Evolutionary conservation across 2,797 vertebrate species (phyloP).

Genomic region (Chelon auratus): DNA sequence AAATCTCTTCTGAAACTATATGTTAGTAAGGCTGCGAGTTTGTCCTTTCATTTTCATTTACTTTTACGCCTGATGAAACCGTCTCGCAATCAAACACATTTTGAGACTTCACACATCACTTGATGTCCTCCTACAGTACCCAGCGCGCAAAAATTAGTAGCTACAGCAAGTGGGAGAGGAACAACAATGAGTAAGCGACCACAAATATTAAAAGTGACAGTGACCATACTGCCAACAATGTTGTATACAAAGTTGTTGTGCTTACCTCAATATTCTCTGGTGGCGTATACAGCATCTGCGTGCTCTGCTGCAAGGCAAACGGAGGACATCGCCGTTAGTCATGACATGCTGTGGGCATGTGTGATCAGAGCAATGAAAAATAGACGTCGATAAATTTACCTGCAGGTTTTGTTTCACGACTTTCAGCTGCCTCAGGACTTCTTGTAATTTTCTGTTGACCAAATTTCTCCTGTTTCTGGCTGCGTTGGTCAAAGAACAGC

Average conservation of each 20-base stretch:
- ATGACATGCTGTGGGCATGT: background rate
- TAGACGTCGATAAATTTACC: constrained; percentile 63
- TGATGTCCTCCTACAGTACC: constrained; percentile 62
- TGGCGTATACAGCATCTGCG: constrained; percentile 42
- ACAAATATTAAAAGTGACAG: constrained; percentile 39
- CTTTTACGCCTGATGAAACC: constrained; percentile 6
- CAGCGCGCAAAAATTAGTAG: constrained; percentile 35
- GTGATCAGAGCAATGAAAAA: background rate
- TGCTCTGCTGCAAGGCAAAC: constrained; percentile 58
- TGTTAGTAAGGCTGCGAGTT: background rate
- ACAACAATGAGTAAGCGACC: constrained; percentile 69
- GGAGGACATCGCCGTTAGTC: background rate
- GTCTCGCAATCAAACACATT: background rate
- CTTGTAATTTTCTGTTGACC: constrained; percentile 29
- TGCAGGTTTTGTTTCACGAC: fast-evolving
- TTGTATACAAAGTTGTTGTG: constrained; percentile 8
- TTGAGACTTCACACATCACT: constrained; percentile 35
- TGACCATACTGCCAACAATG: constrained; percentile 14
- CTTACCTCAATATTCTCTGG: constrained; percentile 73
- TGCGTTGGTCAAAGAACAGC: constrained; percentile 45
- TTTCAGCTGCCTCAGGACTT: constrained; percentile 30
- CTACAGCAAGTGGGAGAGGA: constrained; percentile 56
- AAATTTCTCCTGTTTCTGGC: fast-evolving
- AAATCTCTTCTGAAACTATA: background rate
- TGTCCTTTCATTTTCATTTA: background rate